A percentile compares a stretch with the other conserved stretches of the same genome.
Conservation (phyloP, 2,113 vertebrate species). For the Pionites leucogaster region DNA sequence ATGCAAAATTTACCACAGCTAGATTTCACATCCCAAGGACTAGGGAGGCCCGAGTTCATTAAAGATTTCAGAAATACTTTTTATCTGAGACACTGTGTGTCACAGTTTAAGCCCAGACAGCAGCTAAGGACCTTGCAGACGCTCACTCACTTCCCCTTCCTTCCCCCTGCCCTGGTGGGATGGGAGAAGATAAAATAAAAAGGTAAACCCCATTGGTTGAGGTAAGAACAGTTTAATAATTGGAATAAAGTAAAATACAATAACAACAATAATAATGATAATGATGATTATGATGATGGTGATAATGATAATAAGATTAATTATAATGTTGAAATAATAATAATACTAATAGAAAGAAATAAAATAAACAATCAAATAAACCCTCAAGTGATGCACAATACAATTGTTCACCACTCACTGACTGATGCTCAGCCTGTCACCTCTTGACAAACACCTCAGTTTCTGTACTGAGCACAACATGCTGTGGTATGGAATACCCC, state of each 20-base stretch:
- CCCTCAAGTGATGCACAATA: not conserved
- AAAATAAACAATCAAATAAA: not conserved
- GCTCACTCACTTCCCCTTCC: not conserved
- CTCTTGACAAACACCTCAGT: not conserved
- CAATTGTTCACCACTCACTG: not conserved
- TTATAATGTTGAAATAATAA: not conserved
- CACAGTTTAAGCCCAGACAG: not conserved
- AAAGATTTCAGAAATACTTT: not conserved
- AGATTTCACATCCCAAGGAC: not conserved
- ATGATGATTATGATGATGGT: not conserved
- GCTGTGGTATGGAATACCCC: not conserved
- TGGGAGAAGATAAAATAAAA: not conserved
- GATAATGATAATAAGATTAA: not conserved
- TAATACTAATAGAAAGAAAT: not conserved
- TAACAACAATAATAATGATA: not conserved
- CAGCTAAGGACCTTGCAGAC: not conserved
- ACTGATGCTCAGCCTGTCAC: not conserved
- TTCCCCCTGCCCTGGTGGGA: not conserved
- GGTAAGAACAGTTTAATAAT: not conserved
- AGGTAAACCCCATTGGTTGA: not conserved
- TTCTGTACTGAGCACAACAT: not conserved
- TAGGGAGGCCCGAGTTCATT: not conserved
- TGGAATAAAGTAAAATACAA: not conserved
- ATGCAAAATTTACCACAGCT: not conserved
- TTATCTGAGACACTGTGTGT: not conserved